Conservation (phyloP, 64 coral and sea anemone species). For the Orbicella faveolata region DNA sequence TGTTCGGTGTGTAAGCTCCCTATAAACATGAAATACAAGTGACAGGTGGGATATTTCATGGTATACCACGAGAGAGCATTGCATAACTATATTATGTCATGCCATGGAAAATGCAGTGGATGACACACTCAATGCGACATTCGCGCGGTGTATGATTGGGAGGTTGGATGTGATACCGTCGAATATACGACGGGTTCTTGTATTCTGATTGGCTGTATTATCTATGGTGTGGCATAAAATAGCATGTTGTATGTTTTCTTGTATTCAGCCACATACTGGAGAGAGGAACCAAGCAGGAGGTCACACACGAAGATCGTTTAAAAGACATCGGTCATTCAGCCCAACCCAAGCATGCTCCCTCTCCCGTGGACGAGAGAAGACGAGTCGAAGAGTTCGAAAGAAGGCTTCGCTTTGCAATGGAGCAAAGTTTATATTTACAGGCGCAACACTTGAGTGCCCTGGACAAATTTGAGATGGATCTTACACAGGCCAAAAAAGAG, state of each 20-base stretch:
- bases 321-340: background rate
- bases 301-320: background rate
- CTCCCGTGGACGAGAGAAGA: constrained; percentile 70
- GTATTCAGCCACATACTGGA: constrained; percentile 48
- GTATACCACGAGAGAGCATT: too few species aligned
- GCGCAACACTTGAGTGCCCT: constrained; percentile 67
- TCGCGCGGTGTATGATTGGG: too few species aligned
- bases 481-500: constrained; percentile 69
- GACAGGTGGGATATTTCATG: too few species aligned
- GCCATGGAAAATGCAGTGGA: too few species aligned
- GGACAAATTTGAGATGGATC: constrained; percentile 74
- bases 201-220: too few species aligned
- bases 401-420: constrained; percentile 84
- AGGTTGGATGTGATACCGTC: too few species aligned
- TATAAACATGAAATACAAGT: too few species aligned
- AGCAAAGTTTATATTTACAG: constrained; percentile 82
- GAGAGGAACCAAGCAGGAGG: constrained; percentile 31
- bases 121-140: too few species aligned
- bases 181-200: too few species aligned
- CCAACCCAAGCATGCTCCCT: constrained; percentile 43
- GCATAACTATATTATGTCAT: too few species aligned
- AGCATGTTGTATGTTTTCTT: background rate
- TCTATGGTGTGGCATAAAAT: too few species aligned
- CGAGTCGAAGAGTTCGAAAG: constrained; percentile 88
- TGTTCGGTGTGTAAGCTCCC: too few species aligned